Evolutionary conservation across 2,797 vertebrate genomes (phyloP), one percentile per base, ranked within the genome.

Genomic region (Tachyglossus aculeatus): DNA sequence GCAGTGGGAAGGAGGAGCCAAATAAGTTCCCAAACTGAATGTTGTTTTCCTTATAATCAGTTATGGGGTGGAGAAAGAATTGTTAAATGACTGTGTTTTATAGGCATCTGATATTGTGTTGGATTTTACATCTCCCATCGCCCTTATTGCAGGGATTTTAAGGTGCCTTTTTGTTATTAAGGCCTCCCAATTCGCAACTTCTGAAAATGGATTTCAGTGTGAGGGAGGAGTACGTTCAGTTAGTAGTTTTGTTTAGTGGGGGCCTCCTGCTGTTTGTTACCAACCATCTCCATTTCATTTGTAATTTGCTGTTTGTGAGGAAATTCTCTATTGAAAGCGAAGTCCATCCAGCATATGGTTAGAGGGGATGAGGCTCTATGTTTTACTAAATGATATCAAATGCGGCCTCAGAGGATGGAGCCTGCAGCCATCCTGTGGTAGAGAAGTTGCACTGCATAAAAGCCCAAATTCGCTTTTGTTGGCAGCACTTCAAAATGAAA

Each of bases 361-460:
- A n/a, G n/a, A n/a, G n/a, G n/a, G n/a, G n/a, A n/a, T n/a, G n/a
- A n/a, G n/a, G n/a, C n/a, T n/a, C n/a, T n/a, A n/a, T n/a, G n/a
- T n/a, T n/a, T n/a, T n/a, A n/a, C n/a, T n/a, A n/a, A n/a, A n/a
- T n/a, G n/a, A n/a, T n/a, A n/a, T n/a, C n/a, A n/a, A n/a, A n/a
- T 39, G 53, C 61, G 36, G 67, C 60, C 75, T 50, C 34, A 6
- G 59, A 47, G 40, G 40, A 43, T 68, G 80, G 81, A 84, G 75
- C 82, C 82, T 41, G 73, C 43, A 74, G 76, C 86, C 89, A 76
- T 80, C 89, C 44, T 60, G 80, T 90, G 86, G 89, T 77, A 54
- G 78, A 68, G 61, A 58, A 36, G 75, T 74, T 53, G 59, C 80
- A 77, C 33, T 70, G 78, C 70, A 78, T 67, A 67, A 65, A 27